Evolutionary conservation across 1,140 invertebrate species (phyloP).

Genomic region (Goniozus legneri): DNA sequence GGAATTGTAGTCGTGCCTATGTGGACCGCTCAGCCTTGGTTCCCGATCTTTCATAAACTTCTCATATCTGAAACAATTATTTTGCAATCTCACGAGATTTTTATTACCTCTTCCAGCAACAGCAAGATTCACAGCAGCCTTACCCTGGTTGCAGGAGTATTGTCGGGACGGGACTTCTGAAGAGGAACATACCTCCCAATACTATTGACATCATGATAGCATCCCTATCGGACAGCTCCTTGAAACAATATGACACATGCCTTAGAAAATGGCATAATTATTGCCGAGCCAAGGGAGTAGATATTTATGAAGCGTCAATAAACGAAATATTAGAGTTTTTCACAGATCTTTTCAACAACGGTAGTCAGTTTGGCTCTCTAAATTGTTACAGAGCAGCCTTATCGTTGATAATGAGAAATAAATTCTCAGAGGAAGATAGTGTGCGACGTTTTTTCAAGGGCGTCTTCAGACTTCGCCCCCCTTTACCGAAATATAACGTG

Average conservation of each 20-base stretch:
- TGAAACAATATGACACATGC: neutral
- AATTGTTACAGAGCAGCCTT: neutral
- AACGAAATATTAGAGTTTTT: neutral
- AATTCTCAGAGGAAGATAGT: neutral
- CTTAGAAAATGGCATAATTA: neutral
- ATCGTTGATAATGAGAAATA: neutral
- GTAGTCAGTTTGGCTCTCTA: neutral
- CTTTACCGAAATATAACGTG: slow-evolving; percentile 14
- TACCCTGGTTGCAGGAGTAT: neutral
- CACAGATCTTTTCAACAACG: neutral
- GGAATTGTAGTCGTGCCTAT: neutral
- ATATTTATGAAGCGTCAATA: slow-evolving; percentile 2
- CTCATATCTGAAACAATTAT: no score
- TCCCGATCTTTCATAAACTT: no score
- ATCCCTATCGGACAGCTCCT: neutral
- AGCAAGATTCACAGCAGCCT: no score
- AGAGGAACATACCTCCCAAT: neutral
- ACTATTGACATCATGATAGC: neutral
- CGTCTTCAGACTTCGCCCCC: slow-evolving; percentile 15
- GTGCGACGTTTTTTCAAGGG: slow-evolving; percentile 11
- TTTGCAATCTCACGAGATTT: no score
- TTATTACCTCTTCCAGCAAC: no score
- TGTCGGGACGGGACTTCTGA: neutral
- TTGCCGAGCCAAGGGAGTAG: neutral
- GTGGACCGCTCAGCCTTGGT: neutral